Conservation (phyloP, 2,797 vertebrate species). For the Nyctalus aviator region DNA sequence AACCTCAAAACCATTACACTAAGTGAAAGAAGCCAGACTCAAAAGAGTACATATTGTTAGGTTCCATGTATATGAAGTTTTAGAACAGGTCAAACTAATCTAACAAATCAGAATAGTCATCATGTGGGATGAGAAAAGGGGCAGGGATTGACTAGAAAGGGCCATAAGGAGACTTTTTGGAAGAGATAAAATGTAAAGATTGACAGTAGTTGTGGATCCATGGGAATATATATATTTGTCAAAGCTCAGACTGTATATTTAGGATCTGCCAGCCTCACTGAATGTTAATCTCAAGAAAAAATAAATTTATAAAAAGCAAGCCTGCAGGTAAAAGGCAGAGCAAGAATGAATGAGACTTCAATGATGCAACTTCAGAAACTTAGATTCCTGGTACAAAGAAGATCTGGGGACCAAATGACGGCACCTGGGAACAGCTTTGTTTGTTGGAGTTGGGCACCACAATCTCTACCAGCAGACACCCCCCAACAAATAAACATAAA, state of each 20-base stretch:
- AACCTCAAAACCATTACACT: background rate
- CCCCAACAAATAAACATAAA: background rate
- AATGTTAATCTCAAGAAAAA: background rate
- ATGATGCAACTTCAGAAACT: background rate
- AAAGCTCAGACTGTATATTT: slow-evolving; percentile 21
- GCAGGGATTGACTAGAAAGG: background rate
- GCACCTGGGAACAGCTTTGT: background rate
- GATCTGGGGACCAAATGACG: background rate
- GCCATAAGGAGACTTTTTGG: background rate
- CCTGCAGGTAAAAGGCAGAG: background rate
- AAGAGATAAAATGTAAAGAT: background rate
- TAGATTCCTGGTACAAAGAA: background rate
- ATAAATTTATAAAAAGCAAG: background rate
- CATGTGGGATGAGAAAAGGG: background rate
- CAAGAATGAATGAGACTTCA: background rate
- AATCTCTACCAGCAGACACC: background rate
- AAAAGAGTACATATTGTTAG: background rate
- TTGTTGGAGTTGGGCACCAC: fast-evolving
- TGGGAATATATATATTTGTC: slow-evolving; percentile 32
- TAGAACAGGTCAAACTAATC: slow-evolving; percentile 13
- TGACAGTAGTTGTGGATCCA: background rate
- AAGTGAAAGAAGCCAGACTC: background rate
- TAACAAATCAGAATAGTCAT: background rate
- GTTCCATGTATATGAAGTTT: background rate
- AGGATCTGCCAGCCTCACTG: background rate